These are phyloP conservation scores for Stegostoma tigrinum DNA, from an alignment of 2,113 vertebrate species.

Conservation along the genomic window DNA sequence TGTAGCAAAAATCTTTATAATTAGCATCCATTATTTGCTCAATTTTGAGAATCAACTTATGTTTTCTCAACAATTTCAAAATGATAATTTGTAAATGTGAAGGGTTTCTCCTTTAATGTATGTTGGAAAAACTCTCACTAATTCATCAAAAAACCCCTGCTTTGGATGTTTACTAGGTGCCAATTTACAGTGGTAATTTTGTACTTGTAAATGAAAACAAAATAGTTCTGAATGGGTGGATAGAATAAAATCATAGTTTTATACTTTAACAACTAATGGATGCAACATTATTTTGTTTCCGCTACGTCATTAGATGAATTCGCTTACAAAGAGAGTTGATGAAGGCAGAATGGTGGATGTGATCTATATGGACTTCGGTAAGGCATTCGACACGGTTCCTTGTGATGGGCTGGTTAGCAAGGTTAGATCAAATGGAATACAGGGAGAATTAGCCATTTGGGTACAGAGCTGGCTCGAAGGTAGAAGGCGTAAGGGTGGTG, in stretches of 20 bases:
- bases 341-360: too few relatives aligned
- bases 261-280: neutral
- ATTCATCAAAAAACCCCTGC: neutral
- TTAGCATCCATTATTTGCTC: neutral
- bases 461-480: too few relatives aligned
- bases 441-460: too few relatives aligned
- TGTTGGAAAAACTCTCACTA: neutral
- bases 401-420: too few relatives aligned
- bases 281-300: neutral
- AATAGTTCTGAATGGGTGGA: neutral
- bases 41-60: neutral
- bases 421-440: too few relatives aligned
- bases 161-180: neutral
- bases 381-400: too few relatives aligned
- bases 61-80: neutral
- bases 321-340: neutral
- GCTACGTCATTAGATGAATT: too few relatives aligned
- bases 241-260: neutral
- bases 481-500: too few relatives aligned
- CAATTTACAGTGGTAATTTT: neutral
- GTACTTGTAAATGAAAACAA: neutral
- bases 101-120: neutral
- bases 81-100: neutral
- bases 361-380: too few relatives aligned
- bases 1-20: neutral